Conservation (phyloP, 2,888 invertebrate genomes). For the Meiosimyza platycephala region DNA sequence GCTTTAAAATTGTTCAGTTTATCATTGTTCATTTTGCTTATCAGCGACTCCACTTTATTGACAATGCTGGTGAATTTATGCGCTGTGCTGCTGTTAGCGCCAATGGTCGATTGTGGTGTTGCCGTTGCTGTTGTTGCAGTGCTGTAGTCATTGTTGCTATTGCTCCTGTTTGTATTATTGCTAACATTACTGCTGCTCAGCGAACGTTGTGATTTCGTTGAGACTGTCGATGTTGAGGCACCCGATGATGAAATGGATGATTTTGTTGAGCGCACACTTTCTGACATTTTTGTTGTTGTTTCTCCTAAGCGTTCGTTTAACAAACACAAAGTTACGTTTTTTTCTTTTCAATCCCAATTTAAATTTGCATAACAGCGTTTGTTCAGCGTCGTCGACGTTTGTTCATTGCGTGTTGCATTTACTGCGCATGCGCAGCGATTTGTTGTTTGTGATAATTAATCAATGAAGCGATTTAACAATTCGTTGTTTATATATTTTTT, state of each 20-base stretch:
- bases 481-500: slow-evolving; percentile 17
- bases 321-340: too few species aligned
- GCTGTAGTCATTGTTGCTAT: slow-evolving; percentile 24
- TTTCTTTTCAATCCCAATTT: too few species aligned
- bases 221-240: slow-evolving; percentile 31
- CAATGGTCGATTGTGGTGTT: background rate
- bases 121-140: slow-evolving; percentile 21
- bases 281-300: slow-evolving; percentile 55
- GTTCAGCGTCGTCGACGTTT: background rate
- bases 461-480: slow-evolving; percentile 21
- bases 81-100: slow-evolving; percentile 33
- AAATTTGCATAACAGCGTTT: background rate
- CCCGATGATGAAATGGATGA: slow-evolving; percentile 46
- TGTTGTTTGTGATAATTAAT: slow-evolving; percentile 19
- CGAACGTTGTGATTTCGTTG: slow-evolving; percentile 36
- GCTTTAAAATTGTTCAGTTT: slow-evolving; percentile 56
- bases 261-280: slow-evolving; percentile 56
- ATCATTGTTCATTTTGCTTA: slow-evolving; percentile 61
- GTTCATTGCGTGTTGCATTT: background rate
- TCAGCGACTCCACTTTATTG: slow-evolving; percentile 62
- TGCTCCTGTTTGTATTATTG: slow-evolving; percentile 28
- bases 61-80: slow-evolving; percentile 59
- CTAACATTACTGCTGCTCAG: slow-evolving; percentile 31
- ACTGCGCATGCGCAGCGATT: background rate
- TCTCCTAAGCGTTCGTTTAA: too few species aligned